These are phyloP conservation scores for Salvelinus sp. DNA, from an alignment of 2,113 vertebrate species.

Conservation along the genomic window DNA sequence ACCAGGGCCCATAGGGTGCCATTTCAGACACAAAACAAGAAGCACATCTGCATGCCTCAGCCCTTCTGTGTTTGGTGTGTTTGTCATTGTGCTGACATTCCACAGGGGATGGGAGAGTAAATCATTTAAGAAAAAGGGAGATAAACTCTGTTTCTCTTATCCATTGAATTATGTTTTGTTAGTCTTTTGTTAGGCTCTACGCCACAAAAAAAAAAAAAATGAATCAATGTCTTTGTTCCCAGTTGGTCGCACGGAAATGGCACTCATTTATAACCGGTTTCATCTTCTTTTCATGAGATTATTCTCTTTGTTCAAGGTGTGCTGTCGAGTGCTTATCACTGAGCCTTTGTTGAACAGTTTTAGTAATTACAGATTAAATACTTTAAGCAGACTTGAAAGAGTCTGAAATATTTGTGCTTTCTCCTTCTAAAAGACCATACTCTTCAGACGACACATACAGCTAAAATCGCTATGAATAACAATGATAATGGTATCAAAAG, in stretches of 20 bases:
- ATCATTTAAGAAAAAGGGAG: not conserved
- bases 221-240: not conserved
- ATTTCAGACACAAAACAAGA: too few species aligned
- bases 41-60: too few species aligned
- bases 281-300: not conserved
- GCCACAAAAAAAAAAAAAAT: not conserved
- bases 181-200: too few species aligned
- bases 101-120: not conserved
- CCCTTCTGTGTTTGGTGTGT: too few species aligned
- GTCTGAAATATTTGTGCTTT: not conserved
- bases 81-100: not conserved
- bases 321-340: not conserved
- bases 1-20: too few species aligned
- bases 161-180: not conserved
- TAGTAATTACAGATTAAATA: slow-evolving; percentile 1
- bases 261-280: not conserved
- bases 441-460: not conserved
- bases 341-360: slow-evolving; percentile 3
- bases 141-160: not conserved
- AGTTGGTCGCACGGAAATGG: not conserved
- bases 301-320: not conserved
- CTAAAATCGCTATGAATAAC: slow-evolving; percentile 1
- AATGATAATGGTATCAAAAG: not conserved
- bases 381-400: not conserved
- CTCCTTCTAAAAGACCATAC: not conserved